Percentiles rank a stretch among this genome's conserved stretches.
These are phyloP conservation scores for Calameuta pallipes DNA, from an alignment of 2,888 invertebrate species.

Conservation along the genomic window DNA sequence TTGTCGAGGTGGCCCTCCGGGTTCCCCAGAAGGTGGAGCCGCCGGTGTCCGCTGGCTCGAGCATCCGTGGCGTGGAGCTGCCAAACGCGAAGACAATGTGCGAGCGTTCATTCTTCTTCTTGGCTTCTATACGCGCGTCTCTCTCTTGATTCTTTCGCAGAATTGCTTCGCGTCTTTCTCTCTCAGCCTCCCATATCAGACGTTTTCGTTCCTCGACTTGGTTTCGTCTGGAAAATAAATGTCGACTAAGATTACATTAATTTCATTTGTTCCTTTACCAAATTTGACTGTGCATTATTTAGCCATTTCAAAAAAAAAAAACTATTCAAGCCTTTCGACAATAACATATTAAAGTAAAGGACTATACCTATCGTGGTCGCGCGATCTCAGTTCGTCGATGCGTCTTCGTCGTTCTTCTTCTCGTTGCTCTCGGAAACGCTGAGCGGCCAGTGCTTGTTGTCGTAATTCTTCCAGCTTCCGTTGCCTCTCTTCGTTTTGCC, in stretches of 20 bases:
- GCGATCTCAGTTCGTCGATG: constrained; percentile 83
- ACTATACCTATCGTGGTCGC: constrained; percentile 76
- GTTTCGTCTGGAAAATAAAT: constrained; percentile 50
- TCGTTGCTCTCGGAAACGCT: constrained; percentile 89
- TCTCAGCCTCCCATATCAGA: constrained; percentile 89
- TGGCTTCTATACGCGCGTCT: constrained; percentile 83
- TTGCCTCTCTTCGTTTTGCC: constrained; percentile 90
- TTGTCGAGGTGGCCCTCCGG: constrained; percentile 89
- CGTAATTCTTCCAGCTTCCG: constrained; percentile 90
- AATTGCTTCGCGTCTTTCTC: constrained; percentile 87
- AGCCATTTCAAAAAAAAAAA: neutral
- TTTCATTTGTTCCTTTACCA: neutral
- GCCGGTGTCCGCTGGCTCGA: constrained; percentile 84
- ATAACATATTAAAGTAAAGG: neutral
- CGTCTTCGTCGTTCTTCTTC: constrained; percentile 85
- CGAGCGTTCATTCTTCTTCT: constrained; percentile 81
- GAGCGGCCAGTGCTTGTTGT: constrained; percentile 88
- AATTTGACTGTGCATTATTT: no score
- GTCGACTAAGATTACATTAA: neutral
- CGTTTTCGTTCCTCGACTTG: constrained; percentile 90
- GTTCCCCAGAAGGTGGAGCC: constrained; percentile 85
- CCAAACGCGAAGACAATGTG: constrained; percentile 88
- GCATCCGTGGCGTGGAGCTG: constrained; percentile 88
- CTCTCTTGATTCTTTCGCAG: constrained; percentile 87
- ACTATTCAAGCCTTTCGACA: neutral